Percentiles rank a stretch among this genome's conserved stretches.
Conservation (phyloP, 2,888 invertebrate genomes). For the Phlogophora meticulosa region DNA sequence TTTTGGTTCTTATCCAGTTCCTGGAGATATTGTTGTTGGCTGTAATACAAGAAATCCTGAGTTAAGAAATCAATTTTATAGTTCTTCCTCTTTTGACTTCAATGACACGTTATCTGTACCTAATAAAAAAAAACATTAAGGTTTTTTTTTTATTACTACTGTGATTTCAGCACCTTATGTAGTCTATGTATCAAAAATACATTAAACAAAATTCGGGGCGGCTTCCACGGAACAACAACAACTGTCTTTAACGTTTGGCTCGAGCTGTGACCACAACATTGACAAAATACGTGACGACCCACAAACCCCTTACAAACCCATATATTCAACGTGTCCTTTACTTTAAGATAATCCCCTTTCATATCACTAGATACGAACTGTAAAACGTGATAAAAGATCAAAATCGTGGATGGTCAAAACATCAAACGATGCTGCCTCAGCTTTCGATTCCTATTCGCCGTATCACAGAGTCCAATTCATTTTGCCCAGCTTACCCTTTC, state of each 20-base stretch:
- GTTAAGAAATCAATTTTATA: neutral
- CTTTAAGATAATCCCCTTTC: conserved; percentile 32
- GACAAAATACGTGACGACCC: conserved; percentile 15
- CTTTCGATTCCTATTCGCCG: conserved; percentile 39
- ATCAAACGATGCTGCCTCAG: conserved; percentile 37
- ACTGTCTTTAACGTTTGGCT: neutral
- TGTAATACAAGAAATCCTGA: neutral
- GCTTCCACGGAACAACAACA: conserved; percentile 9
- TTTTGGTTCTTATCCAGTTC: conserved; percentile 7
- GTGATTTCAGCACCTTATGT: neutral
- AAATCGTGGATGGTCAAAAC: conserved; percentile 36
- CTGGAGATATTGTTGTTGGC: neutral
- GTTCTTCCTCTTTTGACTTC: too few relatives aligned
- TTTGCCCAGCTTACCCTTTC: conserved; percentile 35
- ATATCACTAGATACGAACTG: conserved; percentile 6
- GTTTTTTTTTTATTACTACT: too few relatives aligned
- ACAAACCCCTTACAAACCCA: conserved; percentile 2
- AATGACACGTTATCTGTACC: too few relatives aligned
- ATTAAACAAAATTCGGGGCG: conserved; percentile 1
- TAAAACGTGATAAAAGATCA: conserved; percentile 7
- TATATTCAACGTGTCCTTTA: conserved; percentile 2
- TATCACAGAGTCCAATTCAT: conserved; percentile 44
- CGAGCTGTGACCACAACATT: conserved; percentile 18
- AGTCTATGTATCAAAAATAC: neutral
- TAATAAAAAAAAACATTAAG: too few relatives aligned